Evolutionary conservation across 2,797 vertebrate genomes (phyloP), one percentile per base, ranked within the genome.

Genomic region (Poeciliopsis gracilis): DNA sequence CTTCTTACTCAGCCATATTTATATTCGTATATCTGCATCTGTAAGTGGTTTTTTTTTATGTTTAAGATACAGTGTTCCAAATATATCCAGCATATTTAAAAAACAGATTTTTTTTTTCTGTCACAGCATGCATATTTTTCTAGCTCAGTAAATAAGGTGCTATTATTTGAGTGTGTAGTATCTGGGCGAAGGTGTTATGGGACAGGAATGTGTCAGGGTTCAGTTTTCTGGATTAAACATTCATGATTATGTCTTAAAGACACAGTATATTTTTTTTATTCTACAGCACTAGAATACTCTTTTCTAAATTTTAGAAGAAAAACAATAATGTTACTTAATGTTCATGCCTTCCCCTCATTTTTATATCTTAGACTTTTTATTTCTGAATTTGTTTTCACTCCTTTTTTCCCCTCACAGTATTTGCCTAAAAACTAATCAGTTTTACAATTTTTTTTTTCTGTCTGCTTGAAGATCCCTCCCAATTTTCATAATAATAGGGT

Each of bases 291-390:
- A 23, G 20, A 20, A 51, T 8, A 51, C 20, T 51, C 2, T 23
- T 23, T 2, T 20, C 49, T 25, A 55, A 23, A 25, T 25, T 25
- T 10, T n/a, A 5, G 47, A 78, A 76, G 55, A 67, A 72, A 87
- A 82, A 87, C 86, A 67, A n/a, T 87, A 86, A 87, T 77, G 75
- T 73, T 88, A 66, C 76, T 82, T 88, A 81, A 81, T 61, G 87
- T 90, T 87, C 77, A 72, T 75, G 63, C 78, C 75, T 28, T n/a
- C 47, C 30, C 36, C n/a, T 74, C 85, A 82, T 80, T 75, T 72
- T 57, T 71, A 78, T 74, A 77, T 67, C 78, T 89, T 88, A 85
- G 75, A 76, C 79, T 88, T 89, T 72, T 67, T 36, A 66, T 43
- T 36, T 74, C 55, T 51, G 16, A 53, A 30, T 77, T 45, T 70